Conservation (phyloP, 2,888 invertebrate genomes). For the Caenorhabditis sulstoni region DNA sequence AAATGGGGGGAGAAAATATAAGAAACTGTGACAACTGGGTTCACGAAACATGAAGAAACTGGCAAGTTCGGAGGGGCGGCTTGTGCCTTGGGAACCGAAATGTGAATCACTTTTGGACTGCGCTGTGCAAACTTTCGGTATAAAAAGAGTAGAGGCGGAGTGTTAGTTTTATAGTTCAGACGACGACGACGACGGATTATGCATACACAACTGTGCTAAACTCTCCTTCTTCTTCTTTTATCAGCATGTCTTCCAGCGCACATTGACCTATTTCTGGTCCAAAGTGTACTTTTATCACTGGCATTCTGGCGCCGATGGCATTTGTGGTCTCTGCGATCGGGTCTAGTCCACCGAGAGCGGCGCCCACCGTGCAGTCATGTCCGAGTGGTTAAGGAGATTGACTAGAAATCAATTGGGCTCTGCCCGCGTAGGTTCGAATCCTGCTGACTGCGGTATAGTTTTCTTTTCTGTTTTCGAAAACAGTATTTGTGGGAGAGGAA, state of each 20-base stretch:
- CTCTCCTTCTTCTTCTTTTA: conserved; percentile 27
- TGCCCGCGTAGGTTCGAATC: conserved; percentile 80
- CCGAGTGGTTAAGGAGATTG: conserved; percentile 80
- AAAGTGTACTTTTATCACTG: conserved; percentile 25
- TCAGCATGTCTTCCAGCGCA: conserved; percentile 8
- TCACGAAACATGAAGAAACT: not conserved
- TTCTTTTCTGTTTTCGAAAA: too few relatives aligned
- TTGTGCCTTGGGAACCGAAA: conserved; percentile 4
- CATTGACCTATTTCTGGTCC: conserved; percentile 13
- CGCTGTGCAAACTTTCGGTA: conserved; percentile 49
- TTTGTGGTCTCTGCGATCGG: not conserved
- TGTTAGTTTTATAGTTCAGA: conserved; percentile 50
- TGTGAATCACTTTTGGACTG: conserved; percentile 25
- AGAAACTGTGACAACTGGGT: not conserved
- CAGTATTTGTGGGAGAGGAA: too few relatives aligned
- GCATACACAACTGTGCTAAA: conserved; percentile 17
- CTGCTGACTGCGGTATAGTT: conserved; percentile 74
- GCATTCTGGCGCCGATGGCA: not conserved
- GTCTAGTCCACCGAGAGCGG: too few relatives aligned
- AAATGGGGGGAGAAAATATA: not conserved
- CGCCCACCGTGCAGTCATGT: conserved; percentile 71
- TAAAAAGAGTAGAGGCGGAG: conserved; percentile 7
- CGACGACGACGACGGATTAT: conserved; percentile 18
- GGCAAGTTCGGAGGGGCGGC: conserved; percentile 2
- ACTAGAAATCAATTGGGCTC: conserved; percentile 80